Evolutionary conservation across 1,140 invertebrate species (phyloP).

Genomic region (Phocides pigmalion): DNA sequence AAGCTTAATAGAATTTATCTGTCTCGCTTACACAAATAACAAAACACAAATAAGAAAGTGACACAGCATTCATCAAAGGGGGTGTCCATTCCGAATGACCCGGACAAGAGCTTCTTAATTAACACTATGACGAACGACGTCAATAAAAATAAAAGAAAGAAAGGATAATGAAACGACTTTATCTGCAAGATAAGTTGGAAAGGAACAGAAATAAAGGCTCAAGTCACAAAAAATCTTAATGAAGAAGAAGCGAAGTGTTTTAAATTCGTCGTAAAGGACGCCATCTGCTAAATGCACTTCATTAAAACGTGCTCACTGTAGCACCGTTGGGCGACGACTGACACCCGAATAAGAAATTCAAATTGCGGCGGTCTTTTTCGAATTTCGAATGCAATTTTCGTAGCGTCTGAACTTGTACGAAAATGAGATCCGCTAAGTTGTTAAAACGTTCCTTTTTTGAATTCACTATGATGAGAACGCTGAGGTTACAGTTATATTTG

Average conservation of each 20-base stretch:
- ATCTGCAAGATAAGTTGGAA: conserved; percentile 50
- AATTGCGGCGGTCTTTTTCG: conserved; percentile 60
- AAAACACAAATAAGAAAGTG: conserved; percentile 35
- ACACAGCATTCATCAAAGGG: conserved; percentile 40
- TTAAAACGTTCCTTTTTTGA: conserved; percentile 20
- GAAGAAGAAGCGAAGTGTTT: conserved; percentile 57
- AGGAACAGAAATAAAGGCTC: conserved; percentile 42
- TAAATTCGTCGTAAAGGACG: conserved; percentile 56
- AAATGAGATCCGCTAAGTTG: conserved; percentile 34
- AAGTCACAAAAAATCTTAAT: conserved; percentile 51
- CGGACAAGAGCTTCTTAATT: conserved; percentile 56
- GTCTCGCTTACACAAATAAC: conserved; percentile 13
- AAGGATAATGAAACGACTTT: conserved; percentile 62
- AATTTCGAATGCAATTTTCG: conserved; percentile 52
- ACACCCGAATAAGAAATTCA: conserved; percentile 61
- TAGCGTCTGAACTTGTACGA: conserved; percentile 31
- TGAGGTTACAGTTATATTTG: neutral
- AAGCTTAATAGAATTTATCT: conserved; percentile 9
- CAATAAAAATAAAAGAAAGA: conserved; percentile 55
- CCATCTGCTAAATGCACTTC: conserved; percentile 67
- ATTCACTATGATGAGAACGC: conserved; percentile 14
- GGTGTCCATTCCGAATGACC: conserved; percentile 40
- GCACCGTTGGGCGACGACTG: conserved; percentile 50
- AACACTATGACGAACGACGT: conserved; percentile 54
- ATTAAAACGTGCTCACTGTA: conserved; percentile 70